Evolutionary conservation across 2,797 vertebrate genomes (phyloP).

Genomic region (Pantherophis vulpinus): DNA sequence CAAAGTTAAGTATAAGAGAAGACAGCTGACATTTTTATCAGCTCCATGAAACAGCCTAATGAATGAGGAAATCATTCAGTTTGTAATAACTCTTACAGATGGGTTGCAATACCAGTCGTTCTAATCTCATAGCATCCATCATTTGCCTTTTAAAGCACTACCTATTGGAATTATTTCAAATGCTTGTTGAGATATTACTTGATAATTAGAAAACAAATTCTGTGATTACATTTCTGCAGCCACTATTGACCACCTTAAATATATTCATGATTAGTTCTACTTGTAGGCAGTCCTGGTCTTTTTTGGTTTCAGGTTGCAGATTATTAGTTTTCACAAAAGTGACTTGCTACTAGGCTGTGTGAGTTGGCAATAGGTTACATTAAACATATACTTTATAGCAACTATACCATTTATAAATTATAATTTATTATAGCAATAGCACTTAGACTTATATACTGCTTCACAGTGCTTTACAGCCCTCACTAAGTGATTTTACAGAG

Average conservation of each 20-base stretch:
- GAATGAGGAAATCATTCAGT: background rate
- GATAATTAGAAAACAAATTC: conserved; percentile 28
- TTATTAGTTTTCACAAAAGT: background rate
- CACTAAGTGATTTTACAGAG: too few relatives aligned
- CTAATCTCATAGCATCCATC: background rate
- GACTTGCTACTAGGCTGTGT: background rate
- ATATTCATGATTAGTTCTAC: conserved; percentile 9
- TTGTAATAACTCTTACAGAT: background rate
- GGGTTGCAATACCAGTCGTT: background rate
- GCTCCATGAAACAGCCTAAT: background rate
- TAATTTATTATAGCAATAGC: background rate
- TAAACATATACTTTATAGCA: background rate
- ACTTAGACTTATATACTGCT: too few relatives aligned
- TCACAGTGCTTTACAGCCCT: too few relatives aligned
- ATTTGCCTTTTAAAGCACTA: conserved; percentile 6
- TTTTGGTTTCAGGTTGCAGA: background rate
- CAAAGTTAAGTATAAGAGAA: background rate
- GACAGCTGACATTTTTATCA: background rate
- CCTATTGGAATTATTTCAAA: conserved; percentile 9
- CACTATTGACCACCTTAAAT: conserved; percentile 9
- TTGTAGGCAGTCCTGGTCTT: background rate
- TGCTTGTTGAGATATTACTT: conserved; percentile 12
- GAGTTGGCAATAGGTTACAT: background rate
- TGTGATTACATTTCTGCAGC: conserved; percentile 7
- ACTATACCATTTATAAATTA: background rate